These are phyloP conservation scores for Rhynchonycteris naso DNA, from an alignment of 2,797 vertebrate species.

Conservation along the genomic window DNA sequence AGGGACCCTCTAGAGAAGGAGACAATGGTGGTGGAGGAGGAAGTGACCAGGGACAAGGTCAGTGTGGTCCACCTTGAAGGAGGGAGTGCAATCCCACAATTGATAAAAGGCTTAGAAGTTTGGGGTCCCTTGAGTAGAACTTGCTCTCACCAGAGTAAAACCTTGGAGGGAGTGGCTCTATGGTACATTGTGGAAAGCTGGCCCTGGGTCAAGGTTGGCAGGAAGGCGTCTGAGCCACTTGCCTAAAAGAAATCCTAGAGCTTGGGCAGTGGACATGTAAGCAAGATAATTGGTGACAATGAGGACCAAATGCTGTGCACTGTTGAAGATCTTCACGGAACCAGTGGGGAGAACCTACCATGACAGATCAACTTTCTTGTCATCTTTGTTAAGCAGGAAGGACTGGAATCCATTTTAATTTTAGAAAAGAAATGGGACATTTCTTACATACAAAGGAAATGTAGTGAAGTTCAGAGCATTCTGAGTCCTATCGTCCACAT, in stretches of 20 bases:
- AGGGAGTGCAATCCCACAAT: neutral
- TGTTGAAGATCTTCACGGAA: neutral
- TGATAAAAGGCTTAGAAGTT: neutral
- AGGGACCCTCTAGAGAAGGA: neutral
- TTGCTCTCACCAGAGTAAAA: neutral
- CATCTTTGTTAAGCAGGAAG: neutral
- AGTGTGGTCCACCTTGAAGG: neutral
- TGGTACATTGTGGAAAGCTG: neutral
- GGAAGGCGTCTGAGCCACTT: neutral
- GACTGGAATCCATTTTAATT: neutral
- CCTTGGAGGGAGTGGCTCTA: rapidly evolving
- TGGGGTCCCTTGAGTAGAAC: neutral
- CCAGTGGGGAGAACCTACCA: rapidly evolving
- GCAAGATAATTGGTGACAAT: rapidly evolving
- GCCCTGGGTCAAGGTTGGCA: too few relatives aligned
- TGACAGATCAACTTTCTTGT: rapidly evolving
- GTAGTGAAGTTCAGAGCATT: neutral
- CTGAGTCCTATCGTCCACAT: rapidly evolving
- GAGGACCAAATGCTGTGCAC: too few relatives aligned
- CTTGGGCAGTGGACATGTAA: neutral
- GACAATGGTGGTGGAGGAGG: neutral
- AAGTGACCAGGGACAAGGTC: rapidly evolving
- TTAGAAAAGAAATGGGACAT: neutral
- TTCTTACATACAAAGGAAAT: neutral
- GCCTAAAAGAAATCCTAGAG: neutral